Evolutionary conservation across 2,888 invertebrate genomes (phyloP), one percentile per base, ranked within the genome.

Genomic region (Fragum whitleyi): DNA sequence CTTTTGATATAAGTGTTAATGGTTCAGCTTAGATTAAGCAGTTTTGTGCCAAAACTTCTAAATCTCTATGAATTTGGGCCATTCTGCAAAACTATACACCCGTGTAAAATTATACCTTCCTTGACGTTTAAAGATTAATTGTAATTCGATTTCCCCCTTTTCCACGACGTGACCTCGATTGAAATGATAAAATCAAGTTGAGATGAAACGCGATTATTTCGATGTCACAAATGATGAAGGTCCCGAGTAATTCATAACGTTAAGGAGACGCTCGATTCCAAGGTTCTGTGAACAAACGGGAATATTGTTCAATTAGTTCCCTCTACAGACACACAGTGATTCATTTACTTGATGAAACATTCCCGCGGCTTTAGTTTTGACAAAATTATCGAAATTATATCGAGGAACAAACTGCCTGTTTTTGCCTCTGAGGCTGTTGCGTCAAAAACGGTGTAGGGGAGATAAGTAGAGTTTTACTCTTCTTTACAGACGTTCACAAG

Each of bases 161-260:
- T 6, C 5, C 32, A 36, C 9, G 32, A 36, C 32, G 9, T 36
- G 32, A 36, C 32, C 32, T 36, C 3, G 32, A 36, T 36, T 36
- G 32, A 36, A n/a, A n/a, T n/a, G n/a, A n/a, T n/a, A n/a, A n/a
- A n/a, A n/a, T n/a, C n/a, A n/a, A 36, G 32, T 36, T 9, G 32
- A 36, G 32, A 36, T 36, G 9, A 36, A 68, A 68, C 19, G 26
- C 23, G 68, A 68, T 68, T 68, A 68, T 68, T 68, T 51, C 19
- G 23, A 47, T 68, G 68, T 68, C 68, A 68, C 28, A 28, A 51
- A 68, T 68, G 68, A 68, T 68, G 68, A 42, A 68, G 28, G 51
- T 42, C 51, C 51, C 2, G 42, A 28, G 51, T 68, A 68, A 68
- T 68, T 68, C 68, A 68, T 68, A 47, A 68, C 26, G 11, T 47